phyloP scores from a whole-genome alignment of 2,113 vertebrate genomes.

The Sarotherodon lohbergeri region DNA sequence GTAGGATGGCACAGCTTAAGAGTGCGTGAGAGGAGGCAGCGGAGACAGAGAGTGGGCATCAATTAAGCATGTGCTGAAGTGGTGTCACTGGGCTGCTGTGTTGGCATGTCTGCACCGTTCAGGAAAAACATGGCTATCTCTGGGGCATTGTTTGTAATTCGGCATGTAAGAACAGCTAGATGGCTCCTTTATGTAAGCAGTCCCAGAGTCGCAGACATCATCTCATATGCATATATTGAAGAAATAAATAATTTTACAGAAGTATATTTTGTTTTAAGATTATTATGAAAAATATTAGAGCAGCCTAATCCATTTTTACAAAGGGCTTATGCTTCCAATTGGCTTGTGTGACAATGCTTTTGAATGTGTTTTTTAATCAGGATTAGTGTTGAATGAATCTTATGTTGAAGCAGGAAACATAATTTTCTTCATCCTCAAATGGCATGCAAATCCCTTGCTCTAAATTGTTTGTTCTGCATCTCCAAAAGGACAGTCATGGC shows the following conservation, averaged over 20 bases:
- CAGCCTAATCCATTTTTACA: conserved; percentile 35
- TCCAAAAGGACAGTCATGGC: not conserved
- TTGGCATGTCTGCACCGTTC: conserved; percentile 47
- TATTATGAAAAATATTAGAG: conserved; percentile 23
- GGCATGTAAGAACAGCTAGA: conserved; percentile 36
- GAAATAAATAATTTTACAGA: conserved; percentile 5
- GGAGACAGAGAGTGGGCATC: conserved; percentile 10
- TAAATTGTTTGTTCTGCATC: conserved; percentile 18
- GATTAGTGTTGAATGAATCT: conserved; percentile 41
- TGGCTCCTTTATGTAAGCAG: conserved; percentile 35
- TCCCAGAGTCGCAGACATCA: conserved; percentile 41
- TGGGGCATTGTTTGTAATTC: conserved; percentile 53
- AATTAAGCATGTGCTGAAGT: conserved; percentile 67
- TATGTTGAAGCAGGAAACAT: conserved; percentile 14
- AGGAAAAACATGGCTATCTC: conserved; percentile 57
- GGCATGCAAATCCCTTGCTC: conserved; percentile 1
- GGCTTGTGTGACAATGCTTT: conserved; percentile 20
- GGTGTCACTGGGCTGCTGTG: conserved; percentile 61
- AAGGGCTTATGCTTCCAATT: conserved; percentile 25
- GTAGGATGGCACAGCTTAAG: conserved; percentile 11
- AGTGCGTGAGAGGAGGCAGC: conserved; percentile 12
- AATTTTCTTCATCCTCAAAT: conserved; percentile 29
- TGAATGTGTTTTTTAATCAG: not conserved
- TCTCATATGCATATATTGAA: conserved; percentile 15
- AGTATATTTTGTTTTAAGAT: conserved; percentile 24